phyloP scores from a whole-genome alignment of 2,888 invertebrate species.

The Microdon myrmicae region DNA sequence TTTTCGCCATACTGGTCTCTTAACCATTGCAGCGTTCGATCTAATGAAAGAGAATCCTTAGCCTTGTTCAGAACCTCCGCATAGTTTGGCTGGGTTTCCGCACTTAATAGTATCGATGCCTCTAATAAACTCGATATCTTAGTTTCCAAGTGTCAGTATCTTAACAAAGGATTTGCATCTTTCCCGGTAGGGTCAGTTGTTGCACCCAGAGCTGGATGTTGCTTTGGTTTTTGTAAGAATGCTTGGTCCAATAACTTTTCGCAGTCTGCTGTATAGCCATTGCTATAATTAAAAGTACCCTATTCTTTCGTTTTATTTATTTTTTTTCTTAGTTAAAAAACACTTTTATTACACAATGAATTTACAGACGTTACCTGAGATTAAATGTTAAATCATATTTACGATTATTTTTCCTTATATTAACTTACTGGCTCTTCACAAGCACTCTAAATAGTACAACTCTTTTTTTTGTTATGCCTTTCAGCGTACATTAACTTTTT shows the following conservation, averaged over 20 bases:
- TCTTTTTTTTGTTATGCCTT: no score
- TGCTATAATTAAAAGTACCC: no score
- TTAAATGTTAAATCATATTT: no score
- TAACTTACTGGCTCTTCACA: no score
- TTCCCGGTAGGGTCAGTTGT: slow-evolving; percentile 72
- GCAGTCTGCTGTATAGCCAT: slow-evolving; percentile 89
- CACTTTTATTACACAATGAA: no score
- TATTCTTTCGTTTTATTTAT: no score
- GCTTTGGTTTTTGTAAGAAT: slow-evolving; percentile 68
- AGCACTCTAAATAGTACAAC: no score
- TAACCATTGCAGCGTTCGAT: slow-evolving; percentile 86
- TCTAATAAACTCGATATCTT: slow-evolving; percentile 91
- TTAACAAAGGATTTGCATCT: slow-evolving; percentile 82
- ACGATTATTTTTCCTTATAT: no score
- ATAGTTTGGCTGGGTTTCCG: slow-evolving; percentile 58
- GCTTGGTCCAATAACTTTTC: slow-evolving; percentile 79
- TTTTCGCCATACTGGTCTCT: slow-evolving; percentile 91
- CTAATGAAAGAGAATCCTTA: slow-evolving; percentile 95
- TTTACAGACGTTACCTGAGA: no score
- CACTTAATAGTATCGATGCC: slow-evolving; percentile 77
- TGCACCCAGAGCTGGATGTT: slow-evolving; percentile 60
- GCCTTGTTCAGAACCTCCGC: slow-evolving; percentile 82
- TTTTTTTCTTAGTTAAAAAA: no score
- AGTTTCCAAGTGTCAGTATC: slow-evolving; percentile 86
- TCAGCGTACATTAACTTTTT: no score